These are phyloP conservation scores for Ephydatia muelleri DNA, from an alignment of 37 sponge, comb jelly and placozoan species.

Conservation along the genomic window DNA sequence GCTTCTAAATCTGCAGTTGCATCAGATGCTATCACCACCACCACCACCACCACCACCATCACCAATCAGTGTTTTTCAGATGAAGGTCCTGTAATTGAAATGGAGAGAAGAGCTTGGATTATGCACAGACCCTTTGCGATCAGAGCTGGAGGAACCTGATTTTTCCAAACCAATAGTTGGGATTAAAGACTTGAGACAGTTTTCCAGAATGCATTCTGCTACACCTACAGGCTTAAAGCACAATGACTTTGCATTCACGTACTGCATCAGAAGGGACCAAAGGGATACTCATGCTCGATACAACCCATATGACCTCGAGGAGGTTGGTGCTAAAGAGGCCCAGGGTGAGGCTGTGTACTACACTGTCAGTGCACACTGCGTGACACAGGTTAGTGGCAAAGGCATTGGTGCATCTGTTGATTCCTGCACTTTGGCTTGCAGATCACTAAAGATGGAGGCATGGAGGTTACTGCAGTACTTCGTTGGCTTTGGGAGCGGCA, in stretches of 20 bases:
- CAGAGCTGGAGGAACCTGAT: neutral
- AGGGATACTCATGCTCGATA: neutral
- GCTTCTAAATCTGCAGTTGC: neutral
- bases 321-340: constrained; percentile 14
- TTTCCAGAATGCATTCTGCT: neutral
- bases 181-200: constrained; percentile 17
- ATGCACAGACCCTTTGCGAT: neutral
- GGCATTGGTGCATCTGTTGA: neutral
- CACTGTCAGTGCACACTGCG: constrained; percentile 38
- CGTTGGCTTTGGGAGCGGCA: constrained; percentile 64
- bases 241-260: constrained; percentile 15
- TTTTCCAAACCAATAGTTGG: constrained; percentile 23
- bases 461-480: constrained; percentile 15
- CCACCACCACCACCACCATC: no score
- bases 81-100: neutral
- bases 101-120: neutral
- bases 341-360: constrained; percentile 10
- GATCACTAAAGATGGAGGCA: constrained; percentile 14
- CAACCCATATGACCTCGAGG: constrained; percentile 13
- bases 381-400: constrained; percentile 22
- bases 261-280: constrained; percentile 21
- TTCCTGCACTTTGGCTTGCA: neutral
- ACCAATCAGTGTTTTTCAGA: neutral
- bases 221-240: neutral
- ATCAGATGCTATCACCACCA: no score